phyloP scores from a whole-genome alignment of 2,888 invertebrate species.

The Nemurella pictetii region DNA sequence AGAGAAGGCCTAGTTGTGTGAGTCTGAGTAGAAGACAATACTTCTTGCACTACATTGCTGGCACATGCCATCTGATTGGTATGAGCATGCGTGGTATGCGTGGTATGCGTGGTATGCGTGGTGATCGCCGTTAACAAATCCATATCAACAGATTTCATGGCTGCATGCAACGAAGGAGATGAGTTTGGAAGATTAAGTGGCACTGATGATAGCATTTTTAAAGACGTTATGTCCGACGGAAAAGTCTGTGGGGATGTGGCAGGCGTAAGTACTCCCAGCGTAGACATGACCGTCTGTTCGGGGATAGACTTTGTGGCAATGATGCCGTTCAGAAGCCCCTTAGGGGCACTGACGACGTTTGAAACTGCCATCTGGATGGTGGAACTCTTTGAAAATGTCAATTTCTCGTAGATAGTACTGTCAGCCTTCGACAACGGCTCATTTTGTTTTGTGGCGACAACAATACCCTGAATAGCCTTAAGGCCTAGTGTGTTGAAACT shows the following conservation, averaged over 20 bases:
- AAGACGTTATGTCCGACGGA: constrained; percentile 45
- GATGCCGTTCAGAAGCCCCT: constrained; percentile 22
- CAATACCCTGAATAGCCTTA: constrained; percentile 45
- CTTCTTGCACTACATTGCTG: background rate
- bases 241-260: constrained; percentile 50
- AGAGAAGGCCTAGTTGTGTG: constrained; percentile 15
- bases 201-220: constrained; percentile 1
- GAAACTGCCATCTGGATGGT: constrained; percentile 35
- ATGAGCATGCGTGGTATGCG: background rate
- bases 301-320: constrained; percentile 3
- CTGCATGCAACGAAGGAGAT: constrained; percentile 40
- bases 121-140: constrained; percentile 25
- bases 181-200: constrained; percentile 36
- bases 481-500: constrained; percentile 44
- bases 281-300: constrained; percentile 31
- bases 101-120: constrained; percentile 22
- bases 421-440: constrained; percentile 22
- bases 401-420: constrained; percentile 25
- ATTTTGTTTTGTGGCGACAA: constrained; percentile 44
- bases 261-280: constrained; percentile 49
- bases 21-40: background rate
- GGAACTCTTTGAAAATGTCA: constrained; percentile 34
- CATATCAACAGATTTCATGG: constrained; percentile 44
- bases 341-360: constrained; percentile 4
- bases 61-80: background rate